phyloP scores from a whole-genome alignment of 1,140 invertebrate species.

The Nymphalis io region DNA sequence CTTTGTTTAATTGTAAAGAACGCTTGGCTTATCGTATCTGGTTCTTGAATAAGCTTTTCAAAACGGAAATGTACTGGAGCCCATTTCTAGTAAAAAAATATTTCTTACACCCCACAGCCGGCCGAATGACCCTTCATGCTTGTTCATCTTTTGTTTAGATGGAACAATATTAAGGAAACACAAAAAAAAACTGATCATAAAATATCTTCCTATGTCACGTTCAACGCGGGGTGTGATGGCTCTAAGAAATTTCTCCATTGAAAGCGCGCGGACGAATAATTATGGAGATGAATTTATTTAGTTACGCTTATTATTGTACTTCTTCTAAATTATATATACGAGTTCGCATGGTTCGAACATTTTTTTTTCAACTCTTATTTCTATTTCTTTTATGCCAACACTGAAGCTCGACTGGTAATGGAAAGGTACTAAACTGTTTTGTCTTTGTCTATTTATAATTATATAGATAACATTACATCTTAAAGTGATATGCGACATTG shows the following conservation, averaged over 20 bases:
- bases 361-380: too few species aligned
- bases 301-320: conserved; percentile 5
- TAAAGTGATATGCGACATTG: too few species aligned
- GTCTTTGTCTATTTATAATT: too few species aligned
- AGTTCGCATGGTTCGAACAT: too few species aligned
- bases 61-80: not conserved
- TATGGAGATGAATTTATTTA: conserved; percentile 15
- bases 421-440: too few species aligned
- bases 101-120: conserved; percentile 6
- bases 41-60: not conserved
- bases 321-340: too few species aligned
- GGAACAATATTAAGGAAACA: conserved; percentile 15
- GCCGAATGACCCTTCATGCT: conserved; percentile 24
- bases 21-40: not conserved
- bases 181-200: conserved; percentile 31
- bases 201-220: conserved; percentile 27
- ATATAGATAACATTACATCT: too few species aligned
- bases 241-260: conserved; percentile 9
- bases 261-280: not conserved
- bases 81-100: conserved; percentile 11
- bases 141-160: conserved; percentile 26
- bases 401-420: too few species aligned
- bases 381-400: too few species aligned
- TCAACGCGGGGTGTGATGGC: conserved; percentile 12
- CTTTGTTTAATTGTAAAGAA: too few species aligned